Evolutionary conservation across 2,888 invertebrate species (phyloP).

Genomic region (Ochropleura plecta): DNA sequence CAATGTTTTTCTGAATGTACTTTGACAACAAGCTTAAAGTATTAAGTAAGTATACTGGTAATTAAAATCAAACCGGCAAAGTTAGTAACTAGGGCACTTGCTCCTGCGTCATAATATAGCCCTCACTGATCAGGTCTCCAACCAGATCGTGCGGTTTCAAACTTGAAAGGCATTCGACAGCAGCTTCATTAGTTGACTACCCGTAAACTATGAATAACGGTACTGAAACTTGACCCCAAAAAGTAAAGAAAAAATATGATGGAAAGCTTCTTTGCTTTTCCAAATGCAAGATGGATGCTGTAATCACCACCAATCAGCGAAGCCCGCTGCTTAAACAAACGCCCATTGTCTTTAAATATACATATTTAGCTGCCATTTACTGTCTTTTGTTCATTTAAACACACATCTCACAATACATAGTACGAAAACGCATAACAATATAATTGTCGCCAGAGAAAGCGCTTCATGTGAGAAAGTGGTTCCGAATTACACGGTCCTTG

Average conservation of each 20-base stretch:
- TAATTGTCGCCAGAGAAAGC: conserved; percentile 59
- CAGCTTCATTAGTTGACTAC: neutral
- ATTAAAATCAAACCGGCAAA: conserved; percentile 2
- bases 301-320: conserved; percentile 1
- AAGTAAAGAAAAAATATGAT: neutral
- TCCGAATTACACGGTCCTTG: conserved; percentile 43
- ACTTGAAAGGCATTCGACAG: neutral
- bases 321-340: conserved; percentile 12
- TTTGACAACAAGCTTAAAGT: neutral
- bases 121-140: too few species aligned
- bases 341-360: conserved; percentile 13
- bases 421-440: conserved; percentile 40
- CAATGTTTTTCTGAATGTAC: conserved; percentile 4
- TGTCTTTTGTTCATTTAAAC: conserved; percentile 41
- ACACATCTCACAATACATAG: conserved; percentile 21
- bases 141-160: neutral
- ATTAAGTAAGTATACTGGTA: neutral
- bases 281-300: neutral
- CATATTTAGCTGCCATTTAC: conserved; percentile 17
- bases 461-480: conserved; percentile 61
- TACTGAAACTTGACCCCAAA: neutral
- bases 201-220: neutral
- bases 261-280: neutral
- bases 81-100: neutral
- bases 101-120: neutral